Evolutionary conservation across 2,113 vertebrate genomes (phyloP), one percentile per base, ranked within the genome.

Genomic region (Fukomys damarensis): DNA sequence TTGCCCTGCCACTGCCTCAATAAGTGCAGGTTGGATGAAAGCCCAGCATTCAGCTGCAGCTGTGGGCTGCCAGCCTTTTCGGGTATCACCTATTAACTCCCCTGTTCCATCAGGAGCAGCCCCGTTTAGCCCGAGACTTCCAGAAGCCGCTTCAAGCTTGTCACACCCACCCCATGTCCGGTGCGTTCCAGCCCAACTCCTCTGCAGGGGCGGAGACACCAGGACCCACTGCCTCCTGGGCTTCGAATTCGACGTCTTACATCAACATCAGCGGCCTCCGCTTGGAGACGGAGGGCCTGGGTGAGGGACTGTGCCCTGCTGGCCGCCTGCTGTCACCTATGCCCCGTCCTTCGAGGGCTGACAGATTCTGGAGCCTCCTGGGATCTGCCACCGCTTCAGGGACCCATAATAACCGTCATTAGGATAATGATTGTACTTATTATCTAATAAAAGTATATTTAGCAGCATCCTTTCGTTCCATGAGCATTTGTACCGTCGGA

Each of bases 371-470:
- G 63, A 59, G 68, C 49, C 11, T 0, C 4, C 35, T 56, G 82
- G 66, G 83, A 28, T 61, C 84, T 54, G 82, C 79, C 80, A 41
- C 49, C 56, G 41, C 88, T 2, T n/a, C 1, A 0, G 68, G 87
- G 95, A n/a, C 66, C n/a, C 52, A 66, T 85, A 95, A 90, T 70
- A 63, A 49, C 56, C 41, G 0, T 81, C 96, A 70, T 72, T 89
- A 87, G 76, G 85, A 65, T 92, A 85, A 95, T 54, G 54, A 66
- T 61, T 76, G 80, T 91, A 89, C 97, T 91, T 89, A 72, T 96
- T 66, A 91, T 91, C 87, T 83, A 96, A 94, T 95, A 89, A 88
- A 96, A 93, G 92, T 49, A n/a, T n/a, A 65, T n/a, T 93, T 52
- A 86, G 86, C 89, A 17, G 56, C 46, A 9, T 16, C 52, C 24